These are phyloP conservation scores for Miniopterus natalensis DNA, from an alignment of 2,113 vertebrate genomes.

Conservation along the genomic window DNA sequence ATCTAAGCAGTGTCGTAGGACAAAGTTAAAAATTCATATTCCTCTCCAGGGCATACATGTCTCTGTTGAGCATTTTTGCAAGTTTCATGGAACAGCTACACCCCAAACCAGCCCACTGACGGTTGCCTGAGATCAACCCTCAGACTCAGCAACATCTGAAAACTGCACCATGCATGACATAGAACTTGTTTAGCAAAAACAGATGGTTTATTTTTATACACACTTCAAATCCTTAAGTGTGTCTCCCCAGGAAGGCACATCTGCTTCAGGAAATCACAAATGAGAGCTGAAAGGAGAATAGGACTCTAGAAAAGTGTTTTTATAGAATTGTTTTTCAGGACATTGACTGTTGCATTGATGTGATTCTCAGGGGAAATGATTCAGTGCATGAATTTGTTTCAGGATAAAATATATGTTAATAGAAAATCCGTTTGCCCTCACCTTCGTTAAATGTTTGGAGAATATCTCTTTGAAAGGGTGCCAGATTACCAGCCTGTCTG, in stretches of 20 bases:
- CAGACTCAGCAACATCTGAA: constrained; percentile 32
- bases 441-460: background rate
- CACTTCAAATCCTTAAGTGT: background rate
- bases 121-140: background rate
- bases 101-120: background rate
- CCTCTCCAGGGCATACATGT: background rate
- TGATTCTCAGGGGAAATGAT: constrained; percentile 5
- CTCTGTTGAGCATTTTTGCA: background rate
- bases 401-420: constrained; percentile 17
- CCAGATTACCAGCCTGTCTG: background rate
- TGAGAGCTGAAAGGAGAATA: background rate
- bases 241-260: constrained; percentile 39
- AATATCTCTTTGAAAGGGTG: background rate
- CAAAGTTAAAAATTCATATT: background rate
- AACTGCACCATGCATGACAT: background rate
- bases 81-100: background rate
- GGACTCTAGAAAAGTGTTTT: background rate
- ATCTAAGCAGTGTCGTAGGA: background rate
- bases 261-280: constrained; percentile 27
- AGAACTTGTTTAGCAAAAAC: constrained; percentile 36
- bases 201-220: constrained; percentile 13
- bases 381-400: background rate
- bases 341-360: background rate
- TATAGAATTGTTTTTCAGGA: constrained; percentile 55
- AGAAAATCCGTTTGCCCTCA: constrained; percentile 21